phyloP scores from a whole-genome alignment of 2,113 vertebrate species.

The Phalacrocorax aristotelis region DNA sequence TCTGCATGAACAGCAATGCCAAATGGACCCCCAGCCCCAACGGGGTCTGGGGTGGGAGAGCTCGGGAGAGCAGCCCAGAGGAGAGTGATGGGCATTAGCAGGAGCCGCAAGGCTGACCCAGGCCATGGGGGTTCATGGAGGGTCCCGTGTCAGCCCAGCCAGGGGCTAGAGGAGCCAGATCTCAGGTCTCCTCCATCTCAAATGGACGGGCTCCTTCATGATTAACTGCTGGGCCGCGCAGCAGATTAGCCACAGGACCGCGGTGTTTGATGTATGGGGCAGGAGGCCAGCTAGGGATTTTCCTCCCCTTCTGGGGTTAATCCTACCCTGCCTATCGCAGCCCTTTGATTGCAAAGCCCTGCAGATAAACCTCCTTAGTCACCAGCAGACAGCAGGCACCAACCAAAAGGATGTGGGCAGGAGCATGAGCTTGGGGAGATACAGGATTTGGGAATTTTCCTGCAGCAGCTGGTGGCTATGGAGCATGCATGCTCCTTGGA shows the following conservation, averaged over 20 bases:
- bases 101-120: neutral
- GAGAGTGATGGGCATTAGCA: neutral
- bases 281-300: conserved; percentile 62
- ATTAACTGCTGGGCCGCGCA: neutral
- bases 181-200: neutral
- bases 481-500: neutral
- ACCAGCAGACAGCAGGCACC: conserved; percentile 45
- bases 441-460: neutral
- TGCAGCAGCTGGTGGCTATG: neutral
- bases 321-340: conserved; percentile 58
- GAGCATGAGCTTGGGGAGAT: neutral
- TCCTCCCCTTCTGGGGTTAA: conserved; percentile 67
- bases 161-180: neutral
- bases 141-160: accelerated
- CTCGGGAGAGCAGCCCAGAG: neutral
- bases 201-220: neutral
- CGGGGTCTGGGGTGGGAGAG: accelerated
- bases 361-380: conserved; percentile 64
- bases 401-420: neutral
- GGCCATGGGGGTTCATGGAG: neutral
- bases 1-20: accelerated
- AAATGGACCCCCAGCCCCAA: accelerated
- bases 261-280: conserved; percentile 48
- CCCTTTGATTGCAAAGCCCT: conserved; percentile 79
- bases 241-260: neutral